Percentiles rank a stretch among this genome's conserved stretches.
phyloP scores from a whole-genome alignment of 2,888 invertebrate species.

The Tipula unca region DNA sequence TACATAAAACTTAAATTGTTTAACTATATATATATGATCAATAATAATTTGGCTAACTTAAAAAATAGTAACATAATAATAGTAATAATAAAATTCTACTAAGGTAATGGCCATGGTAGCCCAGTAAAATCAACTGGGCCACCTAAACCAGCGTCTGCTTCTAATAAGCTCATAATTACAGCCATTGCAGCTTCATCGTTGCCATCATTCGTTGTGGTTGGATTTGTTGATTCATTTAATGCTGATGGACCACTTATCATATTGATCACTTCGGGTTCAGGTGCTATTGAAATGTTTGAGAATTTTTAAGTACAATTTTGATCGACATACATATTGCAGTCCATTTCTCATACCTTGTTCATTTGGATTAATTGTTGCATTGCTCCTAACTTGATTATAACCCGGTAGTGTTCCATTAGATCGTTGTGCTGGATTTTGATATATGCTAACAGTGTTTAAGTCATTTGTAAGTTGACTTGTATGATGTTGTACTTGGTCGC shows the following conservation, averaged over 20 bases:
- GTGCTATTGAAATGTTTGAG: neutral
- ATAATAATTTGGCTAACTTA: neutral
- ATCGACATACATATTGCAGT: neutral
- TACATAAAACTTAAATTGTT: neutral
- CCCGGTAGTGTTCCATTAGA: constrained; percentile 26
- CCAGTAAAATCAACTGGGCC: constrained; percentile 82
- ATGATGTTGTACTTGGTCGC: neutral
- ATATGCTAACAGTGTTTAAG: constrained; percentile 22
- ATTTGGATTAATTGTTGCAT: constrained; percentile 36
- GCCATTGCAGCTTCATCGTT: constrained; percentile 89
- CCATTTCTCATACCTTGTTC: constrained; percentile 23
- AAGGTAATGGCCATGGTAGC: constrained; percentile 56
- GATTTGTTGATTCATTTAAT: constrained; percentile 27
- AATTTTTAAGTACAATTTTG: neutral
- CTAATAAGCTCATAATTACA: constrained; percentile 82
- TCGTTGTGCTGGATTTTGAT: constrained; percentile 21
- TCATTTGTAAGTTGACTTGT: constrained; percentile 18
- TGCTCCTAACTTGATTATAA: constrained; percentile 34
- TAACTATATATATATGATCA: neutral
- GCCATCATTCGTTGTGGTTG: constrained; percentile 50
- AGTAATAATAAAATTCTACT: constrained; percentile 14
- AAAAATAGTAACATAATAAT: neutral
- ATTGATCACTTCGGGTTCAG: constrained; percentile 49
- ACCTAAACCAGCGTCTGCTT: constrained; percentile 81
- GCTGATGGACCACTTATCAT: constrained; percentile 44